Evolutionary conservation across 2,888 invertebrate species (phyloP).

Genomic region (Drosophila subsilvestris): DNA sequence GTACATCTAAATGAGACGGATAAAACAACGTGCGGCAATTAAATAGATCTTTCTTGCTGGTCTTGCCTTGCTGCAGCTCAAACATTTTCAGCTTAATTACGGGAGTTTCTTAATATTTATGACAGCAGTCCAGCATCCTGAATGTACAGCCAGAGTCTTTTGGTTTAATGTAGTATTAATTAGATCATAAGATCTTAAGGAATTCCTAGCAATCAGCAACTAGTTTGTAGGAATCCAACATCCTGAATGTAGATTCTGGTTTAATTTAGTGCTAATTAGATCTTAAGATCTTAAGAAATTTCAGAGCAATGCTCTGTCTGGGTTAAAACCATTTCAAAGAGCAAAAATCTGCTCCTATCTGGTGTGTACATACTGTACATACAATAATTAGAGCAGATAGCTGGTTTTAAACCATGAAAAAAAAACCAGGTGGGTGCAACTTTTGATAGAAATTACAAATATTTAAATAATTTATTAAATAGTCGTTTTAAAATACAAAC

Average conservation of each 20-base stretch:
- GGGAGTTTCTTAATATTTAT: too few species aligned
- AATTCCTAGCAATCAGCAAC: too few species aligned
- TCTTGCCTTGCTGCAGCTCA: neutral
- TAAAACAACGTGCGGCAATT: conserved; percentile 42
- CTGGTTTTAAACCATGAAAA: too few species aligned
- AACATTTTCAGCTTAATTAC: neutral
- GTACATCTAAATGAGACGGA: conserved; percentile 53
- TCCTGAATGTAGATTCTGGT: neutral
- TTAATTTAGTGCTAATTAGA: neutral
- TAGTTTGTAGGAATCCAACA: neutral
- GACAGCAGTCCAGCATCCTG: neutral
- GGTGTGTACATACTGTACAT: too few species aligned
- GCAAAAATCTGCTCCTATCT: too few species aligned
- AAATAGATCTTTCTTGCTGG: conserved; percentile 12
- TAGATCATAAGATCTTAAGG: neutral
- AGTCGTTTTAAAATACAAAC: too few species aligned
- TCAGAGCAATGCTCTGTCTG: neutral
- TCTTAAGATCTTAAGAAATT: neutral
- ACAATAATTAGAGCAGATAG: too few species aligned
- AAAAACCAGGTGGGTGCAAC: too few species aligned
- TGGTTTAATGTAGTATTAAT: neutral
- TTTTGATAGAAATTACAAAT: too few species aligned
- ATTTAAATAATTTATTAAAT: too few species aligned
- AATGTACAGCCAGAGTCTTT: neutral
- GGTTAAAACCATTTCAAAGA: neutral